These are phyloP conservation scores for Oncorhynchus tshawytscha DNA, from an alignment of 2,113 vertebrate species.

Conservation along the genomic window DNA sequence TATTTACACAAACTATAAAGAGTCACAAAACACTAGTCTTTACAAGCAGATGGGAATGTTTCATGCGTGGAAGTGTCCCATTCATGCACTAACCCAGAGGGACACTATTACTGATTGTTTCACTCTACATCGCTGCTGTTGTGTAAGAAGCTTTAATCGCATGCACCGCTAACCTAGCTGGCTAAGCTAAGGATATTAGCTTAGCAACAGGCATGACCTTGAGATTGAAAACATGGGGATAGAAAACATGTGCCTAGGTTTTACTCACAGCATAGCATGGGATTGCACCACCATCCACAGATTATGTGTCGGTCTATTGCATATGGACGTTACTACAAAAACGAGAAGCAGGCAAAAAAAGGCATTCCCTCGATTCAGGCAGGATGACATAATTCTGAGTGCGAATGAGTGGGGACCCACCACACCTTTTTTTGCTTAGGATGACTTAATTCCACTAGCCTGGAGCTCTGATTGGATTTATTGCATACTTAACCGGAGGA, in stretches of 20 bases:
- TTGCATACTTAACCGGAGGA: conserved; percentile 59
- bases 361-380: conserved; percentile 33
- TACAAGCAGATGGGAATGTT: not conserved
- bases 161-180: conserved; percentile 11
- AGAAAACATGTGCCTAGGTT: not conserved
- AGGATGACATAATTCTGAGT: conserved; percentile 4
- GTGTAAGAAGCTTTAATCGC: conserved; percentile 19
- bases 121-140: not conserved
- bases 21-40: not conserved
- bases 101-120: conserved; percentile 23
- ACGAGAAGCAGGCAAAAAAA: not conserved
- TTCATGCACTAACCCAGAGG: conserved; percentile 3
- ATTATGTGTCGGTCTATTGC: conserved; percentile 18
- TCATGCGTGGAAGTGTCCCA: conserved; percentile 7
- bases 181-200: not conserved
- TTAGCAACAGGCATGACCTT: not conserved
- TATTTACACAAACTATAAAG: too few species aligned
- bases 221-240: not conserved
- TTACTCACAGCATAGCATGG: conserved; percentile 6
- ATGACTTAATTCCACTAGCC: conserved; percentile 5
- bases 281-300: not conserved
- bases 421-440: not conserved
- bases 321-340: not conserved
- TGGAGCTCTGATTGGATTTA: conserved; percentile 38
- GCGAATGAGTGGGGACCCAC: too few species aligned